phyloP scores from a whole-genome alignment of 1,140 invertebrate genomes.

The Archegozetes longisetosus region DNA sequence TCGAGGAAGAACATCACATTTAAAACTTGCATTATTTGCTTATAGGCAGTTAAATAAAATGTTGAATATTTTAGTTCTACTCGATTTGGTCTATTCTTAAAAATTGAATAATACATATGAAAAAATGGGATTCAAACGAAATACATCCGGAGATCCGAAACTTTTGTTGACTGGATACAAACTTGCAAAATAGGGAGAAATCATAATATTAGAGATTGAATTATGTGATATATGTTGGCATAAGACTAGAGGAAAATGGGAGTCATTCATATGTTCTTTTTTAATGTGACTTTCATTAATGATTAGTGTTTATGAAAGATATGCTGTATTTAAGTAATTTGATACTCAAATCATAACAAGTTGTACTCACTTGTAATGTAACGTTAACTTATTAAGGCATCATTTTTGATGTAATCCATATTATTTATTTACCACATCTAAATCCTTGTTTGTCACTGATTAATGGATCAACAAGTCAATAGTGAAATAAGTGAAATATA shows the following conservation, averaged over 20 bases:
- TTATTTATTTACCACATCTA: not conserved
- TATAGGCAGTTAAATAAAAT: not conserved
- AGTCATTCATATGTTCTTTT: too few species aligned
- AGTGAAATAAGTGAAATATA: not conserved
- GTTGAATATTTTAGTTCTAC: not conserved
- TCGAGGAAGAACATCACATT: not conserved
- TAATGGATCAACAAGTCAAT: not conserved
- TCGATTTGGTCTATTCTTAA: not conserved
- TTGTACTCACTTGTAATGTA: too few species aligned
- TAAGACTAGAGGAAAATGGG: too few species aligned
- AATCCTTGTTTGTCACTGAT: not conserved
- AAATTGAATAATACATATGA: not conserved
- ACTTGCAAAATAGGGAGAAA: not conserved
- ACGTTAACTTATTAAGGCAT: too few species aligned
- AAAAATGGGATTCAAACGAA: not conserved
- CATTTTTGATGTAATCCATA: not conserved
- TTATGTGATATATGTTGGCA: not conserved
- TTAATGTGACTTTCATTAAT: too few species aligned
- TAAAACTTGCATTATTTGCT: not conserved
- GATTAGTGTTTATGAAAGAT: too few species aligned
- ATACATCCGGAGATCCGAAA: not conserved
- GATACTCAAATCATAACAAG: too few species aligned
- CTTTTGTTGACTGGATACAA: too few species aligned
- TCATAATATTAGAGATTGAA: not conserved
- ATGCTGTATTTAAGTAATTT: too few species aligned